phyloP scores from a whole-genome alignment of 2,888 invertebrate genomes.

The Synanthedon myopaeformis region DNA sequence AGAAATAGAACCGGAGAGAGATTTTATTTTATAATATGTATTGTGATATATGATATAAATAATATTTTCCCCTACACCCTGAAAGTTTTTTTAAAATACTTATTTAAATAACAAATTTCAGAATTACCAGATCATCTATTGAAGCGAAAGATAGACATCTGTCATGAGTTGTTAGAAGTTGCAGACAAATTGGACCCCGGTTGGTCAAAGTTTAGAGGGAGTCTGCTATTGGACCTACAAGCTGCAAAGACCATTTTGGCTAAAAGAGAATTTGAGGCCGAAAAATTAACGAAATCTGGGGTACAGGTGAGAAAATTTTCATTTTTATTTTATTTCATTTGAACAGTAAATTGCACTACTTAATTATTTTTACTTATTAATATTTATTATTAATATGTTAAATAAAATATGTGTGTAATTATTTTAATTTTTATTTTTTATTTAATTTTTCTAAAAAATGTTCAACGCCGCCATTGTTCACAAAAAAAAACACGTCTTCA shows the following conservation, averaged over 20 bases:
- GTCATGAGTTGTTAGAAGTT: constrained; percentile 74
- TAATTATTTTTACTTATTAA: not conserved
- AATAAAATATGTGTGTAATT: too few relatives aligned
- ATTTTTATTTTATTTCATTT: not conserved
- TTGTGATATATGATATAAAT: too few relatives aligned
- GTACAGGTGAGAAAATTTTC: constrained; percentile 53
- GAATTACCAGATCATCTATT: constrained; percentile 70
- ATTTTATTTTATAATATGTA: too few relatives aligned
- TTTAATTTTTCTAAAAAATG: too few relatives aligned
- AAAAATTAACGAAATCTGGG: constrained; percentile 61
- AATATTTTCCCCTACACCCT: too few relatives aligned
- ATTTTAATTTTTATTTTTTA: too few relatives aligned
- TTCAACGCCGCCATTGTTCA: too few relatives aligned
- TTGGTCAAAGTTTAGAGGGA: constrained; percentile 73
- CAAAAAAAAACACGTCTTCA: too few relatives aligned
- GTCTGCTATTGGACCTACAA: constrained; percentile 74
- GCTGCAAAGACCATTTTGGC: constrained; percentile 72
- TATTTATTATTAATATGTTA: not conserved
- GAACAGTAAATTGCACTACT: not conserved
- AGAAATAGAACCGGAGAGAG: too few relatives aligned
- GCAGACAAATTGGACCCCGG: constrained; percentile 76
- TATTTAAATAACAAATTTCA: constrained; percentile 22
- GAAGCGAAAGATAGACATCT: constrained; percentile 73
- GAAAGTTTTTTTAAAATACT: too few relatives aligned
- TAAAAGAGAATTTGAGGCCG: constrained; percentile 63